Conservation (phyloP, 2,797 vertebrate species). For the Emydoidea blandingii region DNA sequence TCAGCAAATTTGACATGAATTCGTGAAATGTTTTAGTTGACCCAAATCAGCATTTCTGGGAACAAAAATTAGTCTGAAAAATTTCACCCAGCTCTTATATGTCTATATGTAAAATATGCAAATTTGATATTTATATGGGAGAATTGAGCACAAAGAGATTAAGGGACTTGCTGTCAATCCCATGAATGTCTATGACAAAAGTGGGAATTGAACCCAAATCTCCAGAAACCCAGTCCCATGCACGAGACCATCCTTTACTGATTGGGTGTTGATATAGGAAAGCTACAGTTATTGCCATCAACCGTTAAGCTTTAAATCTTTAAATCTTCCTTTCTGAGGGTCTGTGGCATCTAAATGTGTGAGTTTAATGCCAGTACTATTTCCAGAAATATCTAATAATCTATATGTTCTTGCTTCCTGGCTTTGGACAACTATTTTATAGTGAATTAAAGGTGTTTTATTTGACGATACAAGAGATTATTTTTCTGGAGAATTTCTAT, state of each 20-base stretch:
- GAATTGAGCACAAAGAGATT: not conserved
- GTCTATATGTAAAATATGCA: not conserved
- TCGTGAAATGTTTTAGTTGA: too few species aligned
- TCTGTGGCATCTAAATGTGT: not conserved
- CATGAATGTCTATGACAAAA: not conserved
- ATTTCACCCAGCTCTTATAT: not conserved
- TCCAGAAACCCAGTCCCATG: not conserved
- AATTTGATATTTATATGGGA: not conserved
- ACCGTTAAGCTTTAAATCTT: not conserved
- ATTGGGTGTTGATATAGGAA: not conserved
- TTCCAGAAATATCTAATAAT: not conserved
- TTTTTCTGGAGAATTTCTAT: slow-evolving; percentile 34
- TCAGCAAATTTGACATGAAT: too few species aligned
- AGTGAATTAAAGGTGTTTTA: slow-evolving; percentile 47
- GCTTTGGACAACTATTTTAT: slow-evolving; percentile 33
- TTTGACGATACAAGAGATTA: slow-evolving; percentile 14
- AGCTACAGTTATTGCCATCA: not conserved
- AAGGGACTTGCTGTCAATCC: not conserved
- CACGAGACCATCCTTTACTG: not conserved
- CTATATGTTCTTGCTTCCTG: not conserved
- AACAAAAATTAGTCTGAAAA: not conserved
- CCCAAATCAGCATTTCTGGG: not conserved
- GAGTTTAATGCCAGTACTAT: not conserved
- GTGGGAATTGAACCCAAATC: not conserved
- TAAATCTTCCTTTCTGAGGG: not conserved